Evolutionary conservation across 1,140 invertebrate species (phyloP), one percentile per base, ranked within the genome.

Genomic region (Sycophaga agraensis): DNA sequence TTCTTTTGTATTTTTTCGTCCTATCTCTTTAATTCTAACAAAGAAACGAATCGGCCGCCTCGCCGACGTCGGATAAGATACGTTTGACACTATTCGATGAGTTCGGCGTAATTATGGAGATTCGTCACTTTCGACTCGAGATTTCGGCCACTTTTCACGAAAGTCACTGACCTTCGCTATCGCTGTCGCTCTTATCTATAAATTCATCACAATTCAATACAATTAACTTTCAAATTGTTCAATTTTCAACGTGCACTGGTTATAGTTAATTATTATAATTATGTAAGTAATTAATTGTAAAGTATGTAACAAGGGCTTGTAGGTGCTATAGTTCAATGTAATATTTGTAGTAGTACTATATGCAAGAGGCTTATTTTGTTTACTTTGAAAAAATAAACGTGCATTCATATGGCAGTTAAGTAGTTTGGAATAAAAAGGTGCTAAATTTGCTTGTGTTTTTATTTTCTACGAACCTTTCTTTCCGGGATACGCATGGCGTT

Each of bases 401-500:
- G 51, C 55, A 57, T 54, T 45, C 48, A 45, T 60, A 11, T n/a
- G 26, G 26, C 9, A 59, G n/a, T n/a, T 37, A 40, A 24, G 22
- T 48, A 19, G 4, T 48, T 28, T 28, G 9, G 39, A 46, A 43
- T 3, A 40, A 35, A 46, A 56, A 37, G 48, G 34, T 50, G 50
- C 53, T 63, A 22, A 42, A 55, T 57, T 59, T 54, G 46, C 21
- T n/a, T 45, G 64, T 66, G 45, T 65, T 40, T 54, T 62, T 61
- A 21, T 61, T 50, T n/a, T 51, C 17, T 64, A 64, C 62, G 62
- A 60, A 65, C 92, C 93, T 93, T 96, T 97, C 82, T 96, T 96
- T 80, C 93, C 94, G 58, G 92, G 91, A 80, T 96, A 97, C 73
- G 94, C 94, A 82, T 97, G 94, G 80, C 93, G 87, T 82, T 95